Conservation (phyloP, 2,888 invertebrate species). For the Dilophus febrilis region DNA sequence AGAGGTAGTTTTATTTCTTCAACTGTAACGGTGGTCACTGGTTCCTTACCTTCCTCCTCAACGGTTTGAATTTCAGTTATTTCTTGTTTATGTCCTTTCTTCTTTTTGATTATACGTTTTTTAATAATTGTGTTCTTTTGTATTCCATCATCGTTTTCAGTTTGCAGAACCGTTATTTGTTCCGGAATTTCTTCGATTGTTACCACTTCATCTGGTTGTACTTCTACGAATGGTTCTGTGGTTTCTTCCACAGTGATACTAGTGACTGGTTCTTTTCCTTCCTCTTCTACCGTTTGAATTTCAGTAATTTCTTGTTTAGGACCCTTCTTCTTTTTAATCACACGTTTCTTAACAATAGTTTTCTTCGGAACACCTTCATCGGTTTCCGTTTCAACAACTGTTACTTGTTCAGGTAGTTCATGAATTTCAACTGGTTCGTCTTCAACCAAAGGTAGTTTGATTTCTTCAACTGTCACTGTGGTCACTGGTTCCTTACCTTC, state of each 20-base stretch:
- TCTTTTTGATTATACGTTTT: no score
- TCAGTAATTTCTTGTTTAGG: slow-evolving; percentile 14
- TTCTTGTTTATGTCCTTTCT: slow-evolving; percentile 16
- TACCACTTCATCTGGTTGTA: slow-evolving; percentile 11
- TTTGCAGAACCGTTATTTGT: slow-evolving; percentile 13
- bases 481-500: slow-evolving; percentile 24
- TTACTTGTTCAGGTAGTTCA: slow-evolving; percentile 18
- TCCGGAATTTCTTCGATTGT: slow-evolving; percentile 15
- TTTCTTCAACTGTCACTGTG: slow-evolving; percentile 13
- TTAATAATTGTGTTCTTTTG: no score
- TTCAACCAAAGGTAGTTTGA: slow-evolving; percentile 13
- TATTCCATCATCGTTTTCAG: neutral
- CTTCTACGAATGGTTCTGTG: slow-evolving; percentile 6
- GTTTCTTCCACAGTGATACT: neutral
- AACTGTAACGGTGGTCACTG: slow-evolving; percentile 20
- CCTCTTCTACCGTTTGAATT: no score
- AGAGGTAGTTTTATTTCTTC: slow-evolving; percentile 11
- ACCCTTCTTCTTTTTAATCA: slow-evolving; percentile 28
- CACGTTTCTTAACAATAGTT: slow-evolving; percentile 24
- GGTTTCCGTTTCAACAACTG: neutral
- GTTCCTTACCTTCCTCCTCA: slow-evolving; percentile 17
- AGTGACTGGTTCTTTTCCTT: no score
- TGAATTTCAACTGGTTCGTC: no score
- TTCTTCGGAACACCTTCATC: neutral
- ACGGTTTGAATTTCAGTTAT: slow-evolving; percentile 18